Evolutionary conservation across 1,140 invertebrate genomes (phyloP).

Genomic region (Chrysopa pallens): DNA sequence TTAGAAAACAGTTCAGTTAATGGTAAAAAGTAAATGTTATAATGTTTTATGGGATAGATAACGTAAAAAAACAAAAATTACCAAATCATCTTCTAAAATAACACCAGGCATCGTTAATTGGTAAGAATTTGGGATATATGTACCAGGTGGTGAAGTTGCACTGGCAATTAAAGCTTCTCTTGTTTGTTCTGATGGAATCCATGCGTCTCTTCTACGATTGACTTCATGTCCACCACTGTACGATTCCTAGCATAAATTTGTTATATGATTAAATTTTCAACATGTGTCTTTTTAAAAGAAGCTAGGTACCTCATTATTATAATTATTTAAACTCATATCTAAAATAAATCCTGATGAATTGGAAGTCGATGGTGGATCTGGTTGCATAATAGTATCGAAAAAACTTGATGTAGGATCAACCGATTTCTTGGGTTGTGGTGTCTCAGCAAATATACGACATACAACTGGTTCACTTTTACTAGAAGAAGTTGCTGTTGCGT

Average conservation of each 20-base stretch:
- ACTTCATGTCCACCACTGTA: conserved; percentile 28
- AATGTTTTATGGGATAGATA: not conserved
- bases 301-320: conserved; percentile 8
- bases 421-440: conserved; percentile 13
- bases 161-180: conserved; percentile 39
- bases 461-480: conserved; percentile 23
- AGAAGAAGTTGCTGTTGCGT: conserved; percentile 3
- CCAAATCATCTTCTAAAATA: conserved; percentile 47
- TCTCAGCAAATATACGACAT: conserved; percentile 24
- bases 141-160: conserved; percentile 41
- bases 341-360: conserved; percentile 11
- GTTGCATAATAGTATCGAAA: conserved; percentile 20
- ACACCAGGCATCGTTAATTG: conserved; percentile 55
- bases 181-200: conserved; percentile 52
- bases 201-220: conserved; percentile 51
- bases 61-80: conserved; percentile 21
- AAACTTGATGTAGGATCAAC: conserved; percentile 19
- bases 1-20: no score
- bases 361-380: conserved; percentile 2
- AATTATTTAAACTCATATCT: conserved; percentile 14
- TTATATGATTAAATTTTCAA: conserved; percentile 6
- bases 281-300: conserved; percentile 1
- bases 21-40: not conserved
- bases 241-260: conserved; percentile 9
- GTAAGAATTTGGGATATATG: conserved; percentile 44